phyloP scores from a whole-genome alignment of 1,140 invertebrate genomes.

The Cotesia typhae region DNA sequence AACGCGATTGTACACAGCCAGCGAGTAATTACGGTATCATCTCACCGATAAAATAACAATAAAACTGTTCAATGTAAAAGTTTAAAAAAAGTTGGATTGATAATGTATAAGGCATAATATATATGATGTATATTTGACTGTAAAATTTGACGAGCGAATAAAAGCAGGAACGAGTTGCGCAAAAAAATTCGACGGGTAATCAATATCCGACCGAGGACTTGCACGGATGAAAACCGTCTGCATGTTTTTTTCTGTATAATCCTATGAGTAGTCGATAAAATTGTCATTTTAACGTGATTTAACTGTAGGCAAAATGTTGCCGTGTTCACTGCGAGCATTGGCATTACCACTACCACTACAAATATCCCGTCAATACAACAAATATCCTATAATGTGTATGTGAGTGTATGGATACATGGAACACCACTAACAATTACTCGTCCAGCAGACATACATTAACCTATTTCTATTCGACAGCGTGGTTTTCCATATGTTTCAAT shows the following conservation, averaged over 20 bases:
- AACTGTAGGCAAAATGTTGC: background rate
- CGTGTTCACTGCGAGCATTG: too few relatives aligned
- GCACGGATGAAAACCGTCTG: background rate
- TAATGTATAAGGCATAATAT: background rate
- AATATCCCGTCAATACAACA: too few relatives aligned
- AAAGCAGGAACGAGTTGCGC: background rate
- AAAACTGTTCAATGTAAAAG: background rate
- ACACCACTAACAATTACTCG: too few relatives aligned
- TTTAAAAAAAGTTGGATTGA: background rate
- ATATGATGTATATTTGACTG: too few relatives aligned
- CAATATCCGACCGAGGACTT: constrained; percentile 12
- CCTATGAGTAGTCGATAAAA: constrained; percentile 11
- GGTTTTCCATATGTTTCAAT: too few relatives aligned
- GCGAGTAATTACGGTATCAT: too few relatives aligned
- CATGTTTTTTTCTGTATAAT: background rate
- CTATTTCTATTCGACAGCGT: too few relatives aligned
- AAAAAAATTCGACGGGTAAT: constrained; percentile 20
- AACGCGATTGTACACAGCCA: too few relatives aligned
- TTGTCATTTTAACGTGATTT: constrained; percentile 13
- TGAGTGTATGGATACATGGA: too few relatives aligned
- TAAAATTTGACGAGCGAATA: constrained; percentile 16
- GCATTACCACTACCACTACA: too few relatives aligned
- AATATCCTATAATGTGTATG: too few relatives aligned
- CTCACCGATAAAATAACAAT: background rate
- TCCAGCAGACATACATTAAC: too few relatives aligned